Evolutionary conservation across 2,888 invertebrate genomes (phyloP), one percentile per base, ranked within the genome.

Genomic region (Hirtodrosophila duncani): DNA sequence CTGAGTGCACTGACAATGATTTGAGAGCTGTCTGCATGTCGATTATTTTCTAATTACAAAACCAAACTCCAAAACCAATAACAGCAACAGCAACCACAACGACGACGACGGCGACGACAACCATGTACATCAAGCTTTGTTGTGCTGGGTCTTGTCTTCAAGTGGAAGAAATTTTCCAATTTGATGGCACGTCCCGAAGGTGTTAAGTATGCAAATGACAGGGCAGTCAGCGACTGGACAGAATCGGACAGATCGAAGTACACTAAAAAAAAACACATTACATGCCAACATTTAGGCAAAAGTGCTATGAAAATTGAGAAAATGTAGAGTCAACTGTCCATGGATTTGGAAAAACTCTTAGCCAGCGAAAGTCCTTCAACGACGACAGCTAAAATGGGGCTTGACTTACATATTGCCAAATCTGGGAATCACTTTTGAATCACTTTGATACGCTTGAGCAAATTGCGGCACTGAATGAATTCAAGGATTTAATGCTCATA

Each of bases 161-260:
- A 66, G 70, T 66, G 69, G 57, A 50, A 53, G 48, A 62, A 63
- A 38, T 69, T 70, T 79, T 52, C 63, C 63, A 63, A 70, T 60
- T 61, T 39, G 31, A 33, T 11, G 26, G 17, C 36, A 26, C 24
- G 34, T 31, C 27, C 34, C 39, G 42, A 69, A 72, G 72, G 72
- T 72, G 81, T 72, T 72, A 72, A 72, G 72, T 81, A 81, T 81
- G 81, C 78, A 72, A 72, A 72, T 81, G 72, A 81, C 81, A 63
- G 75, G 79, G 67, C 18, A 31, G 10, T n/a, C n/a, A 6, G 36
- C 27, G 18, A 20, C 5, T 11, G 16, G 45, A 64, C 24, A 48
- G 66, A 51, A 36, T n/a, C 58, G 9, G 21, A 16, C 16, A 24
- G 21, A 24, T 17, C 16, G 3, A 50, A 39, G 39, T 23, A 20